A percentile compares a stretch with the other conserved stretches of the same genome.
These are phyloP conservation scores for Ceyx melanurus DNA, from an alignment of 2,113 vertebrate genomes.

Conservation along the genomic window DNA sequence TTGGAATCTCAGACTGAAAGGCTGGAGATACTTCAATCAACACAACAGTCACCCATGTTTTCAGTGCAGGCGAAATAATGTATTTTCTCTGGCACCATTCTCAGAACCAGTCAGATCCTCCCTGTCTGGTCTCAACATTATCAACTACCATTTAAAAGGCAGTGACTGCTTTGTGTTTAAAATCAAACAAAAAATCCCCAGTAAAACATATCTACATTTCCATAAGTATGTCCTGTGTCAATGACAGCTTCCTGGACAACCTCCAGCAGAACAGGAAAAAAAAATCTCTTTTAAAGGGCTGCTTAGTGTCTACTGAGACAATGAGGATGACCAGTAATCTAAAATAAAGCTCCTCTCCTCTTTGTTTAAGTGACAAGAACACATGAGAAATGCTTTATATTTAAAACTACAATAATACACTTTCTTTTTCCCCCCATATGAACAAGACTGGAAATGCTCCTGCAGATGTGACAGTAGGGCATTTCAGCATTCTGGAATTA, in stretches of 20 bases:
- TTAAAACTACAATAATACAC: not conserved
- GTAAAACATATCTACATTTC: not conserved
- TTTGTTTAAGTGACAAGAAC: not conserved
- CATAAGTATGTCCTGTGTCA: not conserved
- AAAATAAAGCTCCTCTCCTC: not conserved
- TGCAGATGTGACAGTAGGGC: not conserved
- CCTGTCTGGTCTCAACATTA: not conserved
- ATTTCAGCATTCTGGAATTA: not conserved
- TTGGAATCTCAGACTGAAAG: not conserved
- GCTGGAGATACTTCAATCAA: not conserved
- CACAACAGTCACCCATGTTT: rapidly evolving
- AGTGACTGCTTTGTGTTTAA: not conserved
- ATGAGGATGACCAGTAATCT: not conserved
- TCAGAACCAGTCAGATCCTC: not conserved
- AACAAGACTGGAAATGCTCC: not conserved
- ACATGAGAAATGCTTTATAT: not conserved
- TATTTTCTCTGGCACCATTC: not conserved
- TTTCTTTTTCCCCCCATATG: not conserved
- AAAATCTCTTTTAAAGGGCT: not conserved
- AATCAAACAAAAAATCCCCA: not conserved
- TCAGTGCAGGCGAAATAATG: not conserved
- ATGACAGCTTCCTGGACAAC: not conserved
- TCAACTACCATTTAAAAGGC: not conserved
- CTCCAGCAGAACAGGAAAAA: not conserved
- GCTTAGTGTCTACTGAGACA: not conserved